Evolutionary conservation across 23 tunicate species (phyloP).

Genomic region (Clavelina lepadiformis): DNA sequence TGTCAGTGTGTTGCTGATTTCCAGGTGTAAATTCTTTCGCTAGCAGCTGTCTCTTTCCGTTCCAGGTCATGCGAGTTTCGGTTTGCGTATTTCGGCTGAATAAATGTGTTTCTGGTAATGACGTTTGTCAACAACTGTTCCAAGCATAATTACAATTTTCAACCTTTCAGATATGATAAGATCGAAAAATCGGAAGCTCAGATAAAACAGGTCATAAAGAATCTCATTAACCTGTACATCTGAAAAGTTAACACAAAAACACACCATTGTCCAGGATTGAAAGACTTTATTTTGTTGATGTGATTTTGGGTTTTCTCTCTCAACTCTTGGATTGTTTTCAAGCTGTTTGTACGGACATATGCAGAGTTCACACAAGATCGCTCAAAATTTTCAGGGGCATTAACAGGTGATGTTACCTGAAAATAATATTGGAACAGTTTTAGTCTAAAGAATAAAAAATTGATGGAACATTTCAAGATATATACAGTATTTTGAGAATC

Average conservation of each 20-base stretch:
- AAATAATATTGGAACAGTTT: too few relatives aligned
- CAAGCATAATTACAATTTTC: background rate
- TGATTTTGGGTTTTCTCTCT: conserved; percentile 1
- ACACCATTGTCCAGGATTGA: background rate
- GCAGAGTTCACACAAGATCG: conserved; percentile 61
- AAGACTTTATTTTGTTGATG: background rate
- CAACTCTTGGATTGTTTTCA: conserved; percentile 28
- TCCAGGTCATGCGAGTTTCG: conserved; percentile 11
- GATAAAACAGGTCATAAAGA: too few relatives aligned
- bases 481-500: too few relatives aligned
- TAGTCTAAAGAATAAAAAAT: too few relatives aligned
- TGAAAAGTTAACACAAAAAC: background rate
- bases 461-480: too few relatives aligned
- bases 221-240: too few relatives aligned
- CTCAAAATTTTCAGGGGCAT: conserved; percentile 46
- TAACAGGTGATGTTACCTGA: conserved; percentile 28
- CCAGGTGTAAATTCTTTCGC: conserved; percentile 72
- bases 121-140: background rate
- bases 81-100: background rate
- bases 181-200: too few relatives aligned
- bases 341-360: conserved; percentile 28
- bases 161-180: too few relatives aligned
- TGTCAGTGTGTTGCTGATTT: conserved; percentile 46
- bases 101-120: background rate
- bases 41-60: conserved; percentile 50